A percentile compares a stretch with the other conserved stretches of the same genome.
phyloP scores from a whole-genome alignment of 2,888 invertebrate genomes.

The Bombylius major region DNA sequence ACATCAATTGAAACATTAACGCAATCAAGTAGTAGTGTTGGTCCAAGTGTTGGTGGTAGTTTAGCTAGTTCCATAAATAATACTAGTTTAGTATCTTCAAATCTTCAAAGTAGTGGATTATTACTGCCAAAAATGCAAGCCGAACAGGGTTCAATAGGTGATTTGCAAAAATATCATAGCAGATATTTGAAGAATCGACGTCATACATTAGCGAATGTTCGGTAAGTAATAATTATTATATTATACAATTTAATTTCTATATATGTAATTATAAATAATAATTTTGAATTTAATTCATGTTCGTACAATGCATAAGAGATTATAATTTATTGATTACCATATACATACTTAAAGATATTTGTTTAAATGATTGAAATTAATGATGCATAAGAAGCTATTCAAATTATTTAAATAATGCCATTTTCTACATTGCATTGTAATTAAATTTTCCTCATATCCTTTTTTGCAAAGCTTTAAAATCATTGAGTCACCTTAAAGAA shows the following conservation, averaged over 20 bases:
- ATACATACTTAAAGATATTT: too few relatives aligned
- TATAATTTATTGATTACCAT: too few relatives aligned
- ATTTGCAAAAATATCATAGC: slow-evolving; percentile 78
- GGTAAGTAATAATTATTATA: slow-evolving; percentile 49
- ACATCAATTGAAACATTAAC: slow-evolving; percentile 31
- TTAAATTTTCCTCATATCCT: too few relatives aligned
- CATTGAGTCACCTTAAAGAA: too few relatives aligned
- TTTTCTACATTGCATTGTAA: too few relatives aligned
- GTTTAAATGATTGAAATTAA: too few relatives aligned
- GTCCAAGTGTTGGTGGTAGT: slow-evolving; percentile 24
- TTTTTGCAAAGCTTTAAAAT: too few relatives aligned
- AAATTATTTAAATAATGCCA: too few relatives aligned
- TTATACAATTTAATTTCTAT: background rate
- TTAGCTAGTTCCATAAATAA: slow-evolving; percentile 14
- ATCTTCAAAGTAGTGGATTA: slow-evolving; percentile 31
- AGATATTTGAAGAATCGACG: slow-evolving; percentile 73
- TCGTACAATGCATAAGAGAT: too few relatives aligned
- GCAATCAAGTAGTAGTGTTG: slow-evolving; percentile 22
- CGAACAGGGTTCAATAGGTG: slow-evolving; percentile 82
- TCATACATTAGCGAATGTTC: slow-evolving; percentile 84
- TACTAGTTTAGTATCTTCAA: slow-evolving; percentile 22
- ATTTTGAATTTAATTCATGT: too few relatives aligned
- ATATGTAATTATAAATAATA: too few relatives aligned
- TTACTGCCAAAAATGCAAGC: slow-evolving; percentile 70
- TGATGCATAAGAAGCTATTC: too few relatives aligned